Base-by-base conservation (phyloP, 2,888 invertebrate species). In the Dolichomitus sp. region DNA sequence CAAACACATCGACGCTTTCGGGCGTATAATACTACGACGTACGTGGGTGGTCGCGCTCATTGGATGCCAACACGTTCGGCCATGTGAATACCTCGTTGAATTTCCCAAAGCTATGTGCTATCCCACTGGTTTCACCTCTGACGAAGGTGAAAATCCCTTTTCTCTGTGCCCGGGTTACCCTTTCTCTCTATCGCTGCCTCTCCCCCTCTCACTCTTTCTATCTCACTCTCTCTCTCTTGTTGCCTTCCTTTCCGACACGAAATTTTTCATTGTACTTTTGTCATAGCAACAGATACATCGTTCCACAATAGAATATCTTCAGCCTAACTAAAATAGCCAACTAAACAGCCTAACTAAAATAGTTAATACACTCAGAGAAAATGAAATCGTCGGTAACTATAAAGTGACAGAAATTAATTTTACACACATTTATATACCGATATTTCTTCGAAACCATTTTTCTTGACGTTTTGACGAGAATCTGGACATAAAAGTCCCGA, bases 1-100 rank as follows among this genome's bases (percentile, higher is more conserved):
- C 75, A 75, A 75, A 75, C 65, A 12, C 65, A 75, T 75, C 75
- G 75, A 66, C 54, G 65, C 75, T 57, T 42, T 75, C 54, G 54
- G 65, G 65, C 75, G 75, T 75, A 65, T 75, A 75, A 75, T 33
- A 12, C 19, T 61, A 33, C 45, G 30, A 19, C 30, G 54, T 40
- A 63, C 54, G 75, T 75, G 54, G 65, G 54, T 66, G 54, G 30
- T 59, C 30, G 30, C 27, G 17, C 61, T 61, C 61, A 61, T 61
- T 57, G 52, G 40, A 65, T 57, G 75, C 45, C 75, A 65, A 57
- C 52, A 73, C 73, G 73, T 23, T 48, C 61, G 75, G 40, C 75
- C 65, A 57, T 54, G 75, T 54, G 75, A 65, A 75, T 57, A 57
- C 30, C 65, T 27, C 54, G 75, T 54, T 12, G 65, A 65, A 54